These are phyloP conservation scores for Oxygymnocypris stewartii DNA, from an alignment of 2,113 vertebrate genomes.

Conservation along the genomic window DNA sequence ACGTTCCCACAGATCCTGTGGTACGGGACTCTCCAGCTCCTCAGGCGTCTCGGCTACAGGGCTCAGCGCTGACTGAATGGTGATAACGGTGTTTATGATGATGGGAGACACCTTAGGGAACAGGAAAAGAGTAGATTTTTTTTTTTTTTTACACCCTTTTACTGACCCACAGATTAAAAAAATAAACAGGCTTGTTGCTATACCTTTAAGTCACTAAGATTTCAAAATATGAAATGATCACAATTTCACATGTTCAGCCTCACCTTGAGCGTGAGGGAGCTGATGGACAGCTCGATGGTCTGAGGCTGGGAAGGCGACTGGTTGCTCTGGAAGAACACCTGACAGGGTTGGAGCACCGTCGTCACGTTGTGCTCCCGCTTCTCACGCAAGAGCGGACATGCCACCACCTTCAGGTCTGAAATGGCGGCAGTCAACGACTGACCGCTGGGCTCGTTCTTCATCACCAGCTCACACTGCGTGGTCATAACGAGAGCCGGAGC, in stretches of 20 bases:
- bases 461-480: slow-evolving; percentile 86
- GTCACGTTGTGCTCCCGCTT: slow-evolving; percentile 83
- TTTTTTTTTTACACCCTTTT: too few species aligned
- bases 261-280: slow-evolving; percentile 87
- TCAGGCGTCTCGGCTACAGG: slow-evolving; percentile 79
- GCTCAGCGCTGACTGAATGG: slow-evolving; percentile 89
- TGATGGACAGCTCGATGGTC: slow-evolving; percentile 83
- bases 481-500: slow-evolving; percentile 91
- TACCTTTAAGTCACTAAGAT: not conserved
- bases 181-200: too few species aligned
- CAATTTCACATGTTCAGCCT: not conserved
- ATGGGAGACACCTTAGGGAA: slow-evolving; percentile 89
- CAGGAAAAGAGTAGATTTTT: not conserved
- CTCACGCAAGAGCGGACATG: slow-evolving; percentile 88
- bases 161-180: too few species aligned
- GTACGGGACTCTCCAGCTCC: slow-evolving; percentile 77
- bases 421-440: slow-evolving; percentile 82
- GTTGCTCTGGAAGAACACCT: slow-evolving; percentile 84
- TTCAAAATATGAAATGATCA: not conserved
- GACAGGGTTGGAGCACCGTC: slow-evolving; percentile 90
- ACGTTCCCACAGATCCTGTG: slow-evolving; percentile 85
- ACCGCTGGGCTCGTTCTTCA: slow-evolving; percentile 75
- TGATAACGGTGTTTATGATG: slow-evolving; percentile 97
- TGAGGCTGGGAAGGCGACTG: slow-evolving; percentile 77
- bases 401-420: slow-evolving; percentile 87